Conservation (phyloP, 2,888 invertebrate genomes). For the Hypena proboscidalis region DNA sequence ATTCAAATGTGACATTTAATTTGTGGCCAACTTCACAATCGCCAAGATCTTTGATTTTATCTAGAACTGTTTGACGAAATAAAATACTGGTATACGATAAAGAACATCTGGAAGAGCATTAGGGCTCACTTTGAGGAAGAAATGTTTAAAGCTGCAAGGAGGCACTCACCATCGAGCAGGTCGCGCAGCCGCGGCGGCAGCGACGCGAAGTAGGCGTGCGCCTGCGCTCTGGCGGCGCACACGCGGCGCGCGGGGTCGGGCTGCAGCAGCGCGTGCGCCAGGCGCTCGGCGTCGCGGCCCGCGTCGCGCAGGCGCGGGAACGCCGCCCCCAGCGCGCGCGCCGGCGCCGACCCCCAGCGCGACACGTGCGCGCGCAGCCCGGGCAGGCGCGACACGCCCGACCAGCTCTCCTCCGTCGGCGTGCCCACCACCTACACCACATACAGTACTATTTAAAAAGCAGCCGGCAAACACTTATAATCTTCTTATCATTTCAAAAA, state of each 20-base stretch:
- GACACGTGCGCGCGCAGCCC: slow-evolving; percentile 91
- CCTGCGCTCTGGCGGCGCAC: slow-evolving; percentile 94
- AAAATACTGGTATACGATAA: too few species aligned
- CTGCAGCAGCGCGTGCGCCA: slow-evolving; percentile 94
- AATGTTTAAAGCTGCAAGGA: too few species aligned
- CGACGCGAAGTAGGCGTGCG: slow-evolving; percentile 95
- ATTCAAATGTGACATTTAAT: too few species aligned
- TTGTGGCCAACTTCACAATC: too few species aligned
- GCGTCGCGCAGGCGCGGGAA: slow-evolving; percentile 97
- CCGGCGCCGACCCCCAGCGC: slow-evolving; percentile 87
- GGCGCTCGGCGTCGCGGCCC: slow-evolving; percentile 93
- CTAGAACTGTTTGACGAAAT: too few species aligned
- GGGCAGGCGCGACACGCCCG: slow-evolving; percentile 94
- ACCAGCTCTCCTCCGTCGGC: slow-evolving; percentile 97
- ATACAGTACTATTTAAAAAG: background rate
- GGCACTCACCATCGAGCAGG: slow-evolving; percentile 94
- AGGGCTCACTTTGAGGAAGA: too few species aligned
- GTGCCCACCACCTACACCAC: slow-evolving; percentile 93
- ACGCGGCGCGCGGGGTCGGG: slow-evolving; percentile 94
- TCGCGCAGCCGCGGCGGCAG: slow-evolving; percentile 96
- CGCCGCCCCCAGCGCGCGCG: slow-evolving; percentile 92
- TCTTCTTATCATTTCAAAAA: too few species aligned
- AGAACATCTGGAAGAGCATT: too few species aligned
- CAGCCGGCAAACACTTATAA: too few species aligned
- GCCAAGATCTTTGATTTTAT: too few species aligned